Base-by-base conservation (phyloP, 30 jellyfish, hydroid and myxozoan genomes). In the Rhopilema esculentum region DNA sequence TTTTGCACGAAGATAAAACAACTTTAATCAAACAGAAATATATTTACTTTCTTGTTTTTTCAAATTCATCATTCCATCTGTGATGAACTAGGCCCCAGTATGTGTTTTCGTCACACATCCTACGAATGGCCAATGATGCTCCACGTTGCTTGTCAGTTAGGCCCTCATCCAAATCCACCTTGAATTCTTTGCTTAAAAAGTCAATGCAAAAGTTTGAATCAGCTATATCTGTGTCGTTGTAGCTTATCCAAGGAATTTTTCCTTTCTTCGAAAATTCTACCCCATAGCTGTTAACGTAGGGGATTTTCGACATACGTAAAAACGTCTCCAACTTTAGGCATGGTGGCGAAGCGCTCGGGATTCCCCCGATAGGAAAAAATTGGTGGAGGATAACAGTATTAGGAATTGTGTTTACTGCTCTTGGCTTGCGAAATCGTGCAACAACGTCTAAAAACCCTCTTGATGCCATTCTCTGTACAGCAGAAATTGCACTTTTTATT, bases 51-150 rank as follows among this genome's bases (percentile, higher is more conserved):
- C 88, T 77, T 21, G 88, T 77, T 23, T 77, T 77, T 20, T 30
- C 72, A 49, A 48, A 82, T 16, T 82, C 68, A 9, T 82, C 88
- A 49, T 66, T 57, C 91, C 91, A 82, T 17, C 91, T 48, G 26
- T 82, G 86, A 28, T 66, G 51, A 4, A 82, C 87, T n/a, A 82
- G 26, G 66, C 77, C 73, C 91, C 91, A 82, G 26, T 82, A 69
- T 24, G 91, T 82, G 76, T 82, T 82, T 49, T 82, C 91, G 25
- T 82, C 91, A 49, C 75, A 49, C 91, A 82, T 82, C 49, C 80
- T 66, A 17, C 63, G 75, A 26, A 82, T 12, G n/a, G 91, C 86
- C 4, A 65, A 8, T 69, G 91, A 65, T 15, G 74, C 63, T 9
- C 88, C 91, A 4, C 61, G 52, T 83, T 82, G 73, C 57, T 19